Conservation (phyloP, 2,113 vertebrate species). For the Centrocercus urophasianus region DNA sequence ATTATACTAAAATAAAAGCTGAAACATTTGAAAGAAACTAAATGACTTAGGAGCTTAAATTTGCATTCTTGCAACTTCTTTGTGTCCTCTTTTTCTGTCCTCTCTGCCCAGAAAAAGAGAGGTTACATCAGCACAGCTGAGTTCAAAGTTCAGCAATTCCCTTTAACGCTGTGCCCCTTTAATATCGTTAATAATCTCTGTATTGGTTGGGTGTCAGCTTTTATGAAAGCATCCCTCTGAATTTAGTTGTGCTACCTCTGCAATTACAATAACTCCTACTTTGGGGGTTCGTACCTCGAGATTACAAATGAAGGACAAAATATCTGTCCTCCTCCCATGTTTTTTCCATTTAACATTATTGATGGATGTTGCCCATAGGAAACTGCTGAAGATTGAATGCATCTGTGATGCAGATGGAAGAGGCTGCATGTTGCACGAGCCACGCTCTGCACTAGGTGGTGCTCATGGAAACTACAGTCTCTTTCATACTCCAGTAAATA, state of each 20-base stretch:
- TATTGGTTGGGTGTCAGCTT: not conserved
- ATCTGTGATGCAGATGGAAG: conserved; percentile 32
- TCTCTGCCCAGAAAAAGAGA: not conserved
- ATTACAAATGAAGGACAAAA: not conserved
- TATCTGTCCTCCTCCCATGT: not conserved
- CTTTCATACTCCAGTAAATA: not conserved
- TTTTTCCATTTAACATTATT: conserved; percentile 26
- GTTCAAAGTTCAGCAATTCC: not conserved
- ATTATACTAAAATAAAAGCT: not conserved
- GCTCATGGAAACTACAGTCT: not conserved
- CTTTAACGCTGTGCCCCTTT: not conserved
- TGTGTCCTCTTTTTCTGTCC: not conserved
- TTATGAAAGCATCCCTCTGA: not conserved
- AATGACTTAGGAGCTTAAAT: not conserved
- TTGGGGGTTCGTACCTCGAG: not conserved
- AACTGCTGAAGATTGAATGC: not conserved
- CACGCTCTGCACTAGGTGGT: conserved; percentile 23
- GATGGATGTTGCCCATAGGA: not conserved
- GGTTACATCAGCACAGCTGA: not conserved
- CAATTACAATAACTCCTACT: not conserved
- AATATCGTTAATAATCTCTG: not conserved
- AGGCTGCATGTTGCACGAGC: not conserved
- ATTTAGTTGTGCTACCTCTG: not conserved
- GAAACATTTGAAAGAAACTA: not conserved
- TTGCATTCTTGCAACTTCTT: not conserved